A percentile compares a stretch with the other conserved stretches of the same genome.
Conservation (phyloP, 2,888 invertebrate genomes). For the Branchellion lobata region DNA sequence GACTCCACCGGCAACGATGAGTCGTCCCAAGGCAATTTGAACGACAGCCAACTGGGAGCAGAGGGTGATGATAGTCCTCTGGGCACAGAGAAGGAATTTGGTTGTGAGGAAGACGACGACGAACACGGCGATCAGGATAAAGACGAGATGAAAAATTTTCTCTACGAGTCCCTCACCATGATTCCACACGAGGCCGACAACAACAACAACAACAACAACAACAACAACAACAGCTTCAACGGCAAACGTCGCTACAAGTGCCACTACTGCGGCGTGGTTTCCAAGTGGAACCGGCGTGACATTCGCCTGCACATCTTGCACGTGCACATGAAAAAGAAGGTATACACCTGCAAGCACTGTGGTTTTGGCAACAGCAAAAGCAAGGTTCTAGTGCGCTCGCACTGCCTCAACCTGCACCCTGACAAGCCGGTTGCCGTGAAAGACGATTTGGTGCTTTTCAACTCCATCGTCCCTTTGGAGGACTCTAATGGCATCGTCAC, state of each 20-base stretch:
- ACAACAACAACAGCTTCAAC: too few relatives aligned
- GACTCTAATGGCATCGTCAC: conserved; percentile 44
- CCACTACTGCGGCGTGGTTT: conserved; percentile 47
- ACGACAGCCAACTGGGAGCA: background rate
- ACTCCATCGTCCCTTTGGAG: conserved; percentile 45
- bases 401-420: conserved; percentile 45
- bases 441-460: conserved; percentile 46
- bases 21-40: conserved; percentile 9
- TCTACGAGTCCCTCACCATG: background rate
- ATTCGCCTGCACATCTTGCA: conserved; percentile 47
- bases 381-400: conserved; percentile 41
- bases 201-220: background rate
- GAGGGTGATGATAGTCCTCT: background rate
- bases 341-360: conserved; percentile 48
- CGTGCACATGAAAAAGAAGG: conserved; percentile 46
- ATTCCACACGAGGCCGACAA: conserved; percentile 5
- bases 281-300: conserved; percentile 47
- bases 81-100: too few relatives aligned
- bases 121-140: background rate
- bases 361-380: conserved; percentile 49
- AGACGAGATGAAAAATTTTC: conserved; percentile 1
- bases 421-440: conserved; percentile 39
- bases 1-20: conserved; percentile 18
- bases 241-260: conserved; percentile 44
- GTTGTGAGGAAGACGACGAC: conserved; percentile 13